Conservation (phyloP, 2,113 vertebrate genomes). For the Eleginops maclovinus region DNA sequence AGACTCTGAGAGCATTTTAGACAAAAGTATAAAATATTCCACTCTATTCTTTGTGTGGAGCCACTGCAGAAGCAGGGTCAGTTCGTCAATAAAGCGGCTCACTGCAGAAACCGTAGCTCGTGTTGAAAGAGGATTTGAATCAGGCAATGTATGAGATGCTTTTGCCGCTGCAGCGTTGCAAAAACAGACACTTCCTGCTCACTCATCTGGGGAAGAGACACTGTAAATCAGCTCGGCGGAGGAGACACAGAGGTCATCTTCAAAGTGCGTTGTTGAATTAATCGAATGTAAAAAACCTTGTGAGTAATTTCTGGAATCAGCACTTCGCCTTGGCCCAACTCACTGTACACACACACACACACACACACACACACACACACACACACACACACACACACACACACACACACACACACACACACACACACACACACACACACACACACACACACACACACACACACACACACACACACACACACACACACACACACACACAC, state of each 20-base stretch:
- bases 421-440: neutral
- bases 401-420: neutral
- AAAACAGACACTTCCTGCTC: slow-evolving; percentile 59
- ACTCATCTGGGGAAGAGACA: slow-evolving; percentile 40
- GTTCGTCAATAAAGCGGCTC: slow-evolving; percentile 61
- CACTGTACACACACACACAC: slow-evolving; percentile 35
- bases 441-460: neutral
- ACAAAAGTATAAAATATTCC: neutral
- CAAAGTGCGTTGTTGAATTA: slow-evolving; percentile 76
- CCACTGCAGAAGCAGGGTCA: slow-evolving; percentile 67
- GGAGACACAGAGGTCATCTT: slow-evolving; percentile 72
- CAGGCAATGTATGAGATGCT: slow-evolving; percentile 23
- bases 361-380: neutral
- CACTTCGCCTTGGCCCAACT: slow-evolving; percentile 57
- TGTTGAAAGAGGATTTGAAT: slow-evolving; percentile 38
- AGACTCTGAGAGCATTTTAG: slow-evolving; percentile 29
- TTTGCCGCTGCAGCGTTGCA: slow-evolving; percentile 48
- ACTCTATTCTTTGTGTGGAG: slow-evolving; percentile 43
- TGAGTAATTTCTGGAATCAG: slow-evolving; percentile 75
- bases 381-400: neutral
- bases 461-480: neutral
- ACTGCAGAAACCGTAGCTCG: slow-evolving; percentile 47
- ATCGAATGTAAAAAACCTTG: slow-evolving; percentile 65
- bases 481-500: neutral
- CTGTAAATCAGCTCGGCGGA: slow-evolving; percentile 51